These are phyloP conservation scores for Ctenopoma multispine DNA, from an alignment of 2,797 vertebrate species.

Conservation along the genomic window DNA sequence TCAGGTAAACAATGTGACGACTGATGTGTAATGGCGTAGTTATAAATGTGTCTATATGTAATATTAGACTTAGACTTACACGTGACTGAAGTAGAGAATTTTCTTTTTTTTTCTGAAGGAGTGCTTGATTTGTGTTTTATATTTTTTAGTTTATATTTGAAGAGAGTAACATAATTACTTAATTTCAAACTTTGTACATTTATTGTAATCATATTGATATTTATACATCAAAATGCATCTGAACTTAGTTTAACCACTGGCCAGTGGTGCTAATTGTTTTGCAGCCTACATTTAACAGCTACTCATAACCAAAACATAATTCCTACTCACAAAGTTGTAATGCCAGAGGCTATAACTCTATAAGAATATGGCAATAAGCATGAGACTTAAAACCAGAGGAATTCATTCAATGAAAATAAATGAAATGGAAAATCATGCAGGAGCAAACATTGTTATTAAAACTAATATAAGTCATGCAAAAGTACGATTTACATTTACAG, in stretches of 20 bases:
- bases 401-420: constrained; percentile 26
- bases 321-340: constrained; percentile 12
- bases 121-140: too few species aligned
- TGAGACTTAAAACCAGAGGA: constrained; percentile 10
- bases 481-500: not conserved
- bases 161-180: not conserved
- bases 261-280: constrained; percentile 7
- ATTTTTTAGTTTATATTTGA: not conserved
- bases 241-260: constrained; percentile 4
- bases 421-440: constrained; percentile 50
- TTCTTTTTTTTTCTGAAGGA: too few species aligned
- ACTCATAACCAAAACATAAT: not conserved
- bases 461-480: constrained; percentile 52
- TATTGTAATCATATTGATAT: not conserved
- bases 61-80: not conserved
- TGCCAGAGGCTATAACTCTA: constrained; percentile 7
- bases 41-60: not conserved
- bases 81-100: not conserved
- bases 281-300: not conserved
- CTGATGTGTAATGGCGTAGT: not conserved
- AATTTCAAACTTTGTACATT: not conserved
- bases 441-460: constrained; percentile 20
- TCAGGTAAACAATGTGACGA: constrained; percentile 2
- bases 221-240: not conserved
- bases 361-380: constrained; percentile 20